These are phyloP conservation scores for Merops nubicus DNA, from an alignment of 2,113 vertebrate species.

Conservation along the genomic window DNA sequence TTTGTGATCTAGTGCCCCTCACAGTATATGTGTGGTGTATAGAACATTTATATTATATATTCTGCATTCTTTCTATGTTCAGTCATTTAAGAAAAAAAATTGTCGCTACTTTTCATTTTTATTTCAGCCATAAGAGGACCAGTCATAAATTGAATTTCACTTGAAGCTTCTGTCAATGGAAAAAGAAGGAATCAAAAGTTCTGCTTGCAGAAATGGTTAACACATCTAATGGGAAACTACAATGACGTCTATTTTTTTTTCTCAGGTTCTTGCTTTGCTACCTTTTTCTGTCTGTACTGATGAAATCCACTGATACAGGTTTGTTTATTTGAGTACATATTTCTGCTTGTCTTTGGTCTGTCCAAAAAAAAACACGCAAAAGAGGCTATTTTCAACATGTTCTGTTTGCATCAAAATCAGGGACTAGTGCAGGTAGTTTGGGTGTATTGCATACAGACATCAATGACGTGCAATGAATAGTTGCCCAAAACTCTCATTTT, in stretches of 20 bases:
- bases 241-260: neutral
- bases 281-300: neutral
- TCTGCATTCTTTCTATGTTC: neutral
- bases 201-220: neutral
- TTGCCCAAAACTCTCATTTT: neutral
- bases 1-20: neutral
- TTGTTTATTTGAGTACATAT: neutral
- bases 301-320: neutral
- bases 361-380: neutral
- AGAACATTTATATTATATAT: neutral
- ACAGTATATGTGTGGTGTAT: rapidly evolving
- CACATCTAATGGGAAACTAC: neutral
- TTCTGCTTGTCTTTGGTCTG: neutral
- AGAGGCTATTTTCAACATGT: neutral
- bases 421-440: neutral
- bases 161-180: neutral
- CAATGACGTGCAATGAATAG: neutral
- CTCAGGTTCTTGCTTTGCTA: neutral
- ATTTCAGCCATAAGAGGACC: neutral
- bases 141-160: neutral
- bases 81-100: neutral
- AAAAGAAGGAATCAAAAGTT: neutral
- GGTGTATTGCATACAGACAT: neutral
- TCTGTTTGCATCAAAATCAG: neutral
- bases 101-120: neutral